A percentile compares a stretch with the other conserved stretches of the same genome.
Conservation (phyloP, 2,888 invertebrate species). For the Uloborus plumipes region DNA sequence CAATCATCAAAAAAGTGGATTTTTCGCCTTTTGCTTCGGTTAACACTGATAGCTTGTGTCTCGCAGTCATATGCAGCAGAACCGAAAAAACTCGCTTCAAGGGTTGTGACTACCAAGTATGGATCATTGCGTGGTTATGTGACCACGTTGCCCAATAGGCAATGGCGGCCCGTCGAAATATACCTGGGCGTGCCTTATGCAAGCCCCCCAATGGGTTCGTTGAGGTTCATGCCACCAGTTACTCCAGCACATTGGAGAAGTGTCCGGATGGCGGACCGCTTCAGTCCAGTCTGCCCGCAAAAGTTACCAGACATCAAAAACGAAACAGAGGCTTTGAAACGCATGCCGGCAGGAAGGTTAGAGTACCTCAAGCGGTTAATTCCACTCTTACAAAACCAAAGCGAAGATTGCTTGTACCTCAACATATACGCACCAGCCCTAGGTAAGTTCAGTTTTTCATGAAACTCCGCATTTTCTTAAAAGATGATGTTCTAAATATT, state of each 20-base stretch:
- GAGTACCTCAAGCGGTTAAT: constrained; percentile 88
- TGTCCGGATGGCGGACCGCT: constrained; percentile 81
- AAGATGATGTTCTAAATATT: no score
- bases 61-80: constrained; percentile 27
- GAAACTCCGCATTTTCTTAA: no score
- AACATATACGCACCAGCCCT: constrained; percentile 95
- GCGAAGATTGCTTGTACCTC: constrained; percentile 96
- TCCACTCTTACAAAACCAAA: constrained; percentile 91
- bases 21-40: constrained; percentile 66
- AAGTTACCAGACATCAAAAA: constrained; percentile 76
- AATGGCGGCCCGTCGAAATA: constrained; percentile 76
- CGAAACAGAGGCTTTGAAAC: constrained; percentile 85
- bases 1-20: constrained; percentile 13
- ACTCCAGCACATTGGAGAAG: constrained; percentile 81
- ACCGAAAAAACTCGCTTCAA: constrained; percentile 71
- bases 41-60: constrained; percentile 77
- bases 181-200: constrained; percentile 87
- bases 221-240: constrained; percentile 96
- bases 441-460: constrained; percentile 77
- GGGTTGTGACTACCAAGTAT: constrained; percentile 88
- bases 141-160: constrained; percentile 66
- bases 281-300: constrained; percentile 86
- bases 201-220: constrained; percentile 87
- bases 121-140: constrained; percentile 81
- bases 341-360: constrained; percentile 91